Base-by-base conservation (phyloP, 2,888 invertebrate genomes). In the Stenodema calcarata region DNA sequence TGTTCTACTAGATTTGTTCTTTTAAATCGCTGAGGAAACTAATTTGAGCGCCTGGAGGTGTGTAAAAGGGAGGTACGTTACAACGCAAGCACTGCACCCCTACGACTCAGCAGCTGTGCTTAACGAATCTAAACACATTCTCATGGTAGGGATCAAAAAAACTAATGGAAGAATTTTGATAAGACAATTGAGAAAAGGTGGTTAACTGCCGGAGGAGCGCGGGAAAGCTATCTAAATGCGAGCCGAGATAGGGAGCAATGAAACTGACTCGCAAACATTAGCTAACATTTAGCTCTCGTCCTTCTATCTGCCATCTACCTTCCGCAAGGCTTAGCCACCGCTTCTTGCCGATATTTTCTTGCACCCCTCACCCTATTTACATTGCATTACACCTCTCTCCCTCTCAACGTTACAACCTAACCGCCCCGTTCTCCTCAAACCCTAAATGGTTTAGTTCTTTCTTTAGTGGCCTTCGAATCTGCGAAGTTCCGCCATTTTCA, bases 251-350 rank as follows among this genome's bases (percentile, higher is more conserved):
- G 69, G 86, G 73, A 47, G 82, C 83, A 47, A 80, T 86, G 86
- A 80, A 76, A 86, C 80, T 80, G 70, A 42, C 80, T 80, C 69
- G 69, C 86, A 86, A 86, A 86, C 88, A 88, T 88, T 88, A 88
- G 88, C 86, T 82, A 82, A 82, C 87, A 88, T 88, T 88, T 88
- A 88, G 88, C 82, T 80, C 86, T 87, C 85, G 28, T 87, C 83
- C 82, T 83, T 54, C 28, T 83, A 75, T 81, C 87, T 35, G 47
- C 42, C 30, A 86, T 86, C 86, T 86, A 86, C 86, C 86, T 86
- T 86, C 78, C 76, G 84, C 84, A 47, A 84, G 84, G 84, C 84
- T 84, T 73, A 84, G 75, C 42, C 84, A 75, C 76, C 27, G 27
- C 84, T 50, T 47, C 84, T 84, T 75, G 69, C 84, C 84, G 73